These are phyloP conservation scores for Indicator indicator DNA, from an alignment of 2,113 vertebrate species.

Conservation along the genomic window DNA sequence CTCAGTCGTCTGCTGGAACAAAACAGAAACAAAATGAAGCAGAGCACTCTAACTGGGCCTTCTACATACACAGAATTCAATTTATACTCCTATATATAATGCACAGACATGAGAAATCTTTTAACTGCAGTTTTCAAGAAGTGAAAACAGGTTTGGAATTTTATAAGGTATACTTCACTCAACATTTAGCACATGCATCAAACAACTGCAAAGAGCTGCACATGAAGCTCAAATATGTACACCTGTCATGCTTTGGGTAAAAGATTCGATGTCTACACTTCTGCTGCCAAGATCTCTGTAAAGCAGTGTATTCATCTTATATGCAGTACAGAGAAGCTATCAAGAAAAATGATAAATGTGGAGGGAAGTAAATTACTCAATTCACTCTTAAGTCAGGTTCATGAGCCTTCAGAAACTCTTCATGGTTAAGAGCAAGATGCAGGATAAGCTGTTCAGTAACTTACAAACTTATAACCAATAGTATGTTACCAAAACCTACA, in stretches of 20 bases:
- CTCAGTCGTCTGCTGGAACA: background rate
- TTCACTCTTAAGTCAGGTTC: background rate
- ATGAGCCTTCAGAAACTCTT: background rate
- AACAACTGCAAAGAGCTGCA: background rate
- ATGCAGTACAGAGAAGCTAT: background rate
- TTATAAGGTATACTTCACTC: background rate
- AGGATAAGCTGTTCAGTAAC: background rate
- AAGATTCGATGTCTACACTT: background rate
- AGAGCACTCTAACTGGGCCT: background rate
- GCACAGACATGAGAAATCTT: background rate
- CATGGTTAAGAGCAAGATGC: background rate
- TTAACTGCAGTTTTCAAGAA: background rate
- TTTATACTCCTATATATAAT: background rate
- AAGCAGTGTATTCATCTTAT: background rate
- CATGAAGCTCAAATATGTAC: background rate
- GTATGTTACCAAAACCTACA: background rate
- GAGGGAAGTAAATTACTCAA: background rate
- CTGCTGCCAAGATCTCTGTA: background rate
- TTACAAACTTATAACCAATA: background rate
- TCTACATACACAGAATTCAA: background rate
- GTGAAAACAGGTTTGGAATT: background rate
- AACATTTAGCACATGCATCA: background rate
- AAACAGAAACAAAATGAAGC: background rate
- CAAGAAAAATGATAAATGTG: background rate
- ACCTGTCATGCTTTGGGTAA: background rate